Conservation (phyloP, 2,888 invertebrate genomes). For the Noctuana brunneofusca region DNA sequence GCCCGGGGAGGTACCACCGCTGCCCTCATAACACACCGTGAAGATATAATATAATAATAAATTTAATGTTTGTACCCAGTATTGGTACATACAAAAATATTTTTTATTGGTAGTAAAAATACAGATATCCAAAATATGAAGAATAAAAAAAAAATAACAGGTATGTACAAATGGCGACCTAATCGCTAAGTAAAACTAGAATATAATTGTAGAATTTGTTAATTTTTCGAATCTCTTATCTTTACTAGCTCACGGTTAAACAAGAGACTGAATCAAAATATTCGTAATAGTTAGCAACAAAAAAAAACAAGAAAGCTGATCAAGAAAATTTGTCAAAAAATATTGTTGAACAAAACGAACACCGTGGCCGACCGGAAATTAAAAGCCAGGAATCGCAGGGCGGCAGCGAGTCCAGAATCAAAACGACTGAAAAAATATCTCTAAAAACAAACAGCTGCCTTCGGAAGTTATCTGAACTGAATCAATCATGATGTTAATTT, state of each 20-base stretch:
- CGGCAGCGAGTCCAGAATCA: conserved; percentile 12
- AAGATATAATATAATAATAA: no score
- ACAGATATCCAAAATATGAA: no score
- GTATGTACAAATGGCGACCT: no score
- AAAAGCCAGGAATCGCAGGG: not conserved
- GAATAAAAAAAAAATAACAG: no score
- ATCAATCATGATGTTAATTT: conserved; percentile 33
- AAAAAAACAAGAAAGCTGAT: not conserved
- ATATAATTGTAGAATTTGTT: not conserved
- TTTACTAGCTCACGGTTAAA: not conserved
- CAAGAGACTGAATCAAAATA: not conserved
- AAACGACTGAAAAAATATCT: conserved; percentile 10
- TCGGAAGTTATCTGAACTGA: conserved; percentile 26
- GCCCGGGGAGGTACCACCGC: no score
- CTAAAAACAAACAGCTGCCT: conserved; percentile 14
- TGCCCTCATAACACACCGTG: no score
- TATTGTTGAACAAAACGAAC: not conserved
- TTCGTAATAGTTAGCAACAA: not conserved
- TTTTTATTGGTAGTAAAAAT: no score
- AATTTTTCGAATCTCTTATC: not conserved
- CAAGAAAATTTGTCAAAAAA: not conserved
- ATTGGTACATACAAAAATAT: no score
- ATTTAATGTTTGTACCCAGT: no score
- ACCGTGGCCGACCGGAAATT: conserved; percentile 7
- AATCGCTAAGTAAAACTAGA: no score